These are phyloP conservation scores for Chloropsis cyanopogon DNA, from an alignment of 2,113 vertebrate genomes.

Conservation along the genomic window DNA sequence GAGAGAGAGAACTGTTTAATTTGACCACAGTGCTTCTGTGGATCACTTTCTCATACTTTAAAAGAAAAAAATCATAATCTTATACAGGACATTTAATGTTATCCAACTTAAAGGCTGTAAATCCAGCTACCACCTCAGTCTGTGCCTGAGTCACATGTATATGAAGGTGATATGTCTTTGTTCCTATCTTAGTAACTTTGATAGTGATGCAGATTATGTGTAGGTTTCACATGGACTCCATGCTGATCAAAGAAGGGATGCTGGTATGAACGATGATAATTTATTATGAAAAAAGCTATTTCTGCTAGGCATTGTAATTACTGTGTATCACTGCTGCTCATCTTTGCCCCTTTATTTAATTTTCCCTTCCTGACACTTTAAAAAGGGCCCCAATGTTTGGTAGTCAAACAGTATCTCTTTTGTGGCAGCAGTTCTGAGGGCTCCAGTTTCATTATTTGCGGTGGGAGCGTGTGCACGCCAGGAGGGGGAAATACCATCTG, in stretches of 20 bases:
- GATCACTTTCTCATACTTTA: background rate
- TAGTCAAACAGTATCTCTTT: conserved; percentile 9
- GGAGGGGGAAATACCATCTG: conserved; percentile 23
- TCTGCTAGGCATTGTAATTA: background rate
- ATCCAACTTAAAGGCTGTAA: background rate
- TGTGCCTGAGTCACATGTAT: background rate
- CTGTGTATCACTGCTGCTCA: background rate
- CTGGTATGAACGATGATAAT: background rate
- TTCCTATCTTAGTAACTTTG: background rate
- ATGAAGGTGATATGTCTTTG: background rate
- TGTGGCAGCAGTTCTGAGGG: background rate
- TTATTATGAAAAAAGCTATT: background rate
- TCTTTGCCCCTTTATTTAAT: background rate
- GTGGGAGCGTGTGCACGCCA: background rate
- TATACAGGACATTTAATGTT: background rate
- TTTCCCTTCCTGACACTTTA: background rate
- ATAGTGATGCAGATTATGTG: background rate
- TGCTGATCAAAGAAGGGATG: background rate
- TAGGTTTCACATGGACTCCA: background rate
- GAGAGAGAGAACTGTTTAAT: background rate
- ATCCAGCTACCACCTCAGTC: background rate
- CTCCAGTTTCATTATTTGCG: background rate
- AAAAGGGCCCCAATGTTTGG: conserved; percentile 18
- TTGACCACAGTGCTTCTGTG: background rate
- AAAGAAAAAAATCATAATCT: background rate